phyloP scores from a whole-genome alignment of 2,113 vertebrate genomes.

The Atlantisia rogersi region DNA sequence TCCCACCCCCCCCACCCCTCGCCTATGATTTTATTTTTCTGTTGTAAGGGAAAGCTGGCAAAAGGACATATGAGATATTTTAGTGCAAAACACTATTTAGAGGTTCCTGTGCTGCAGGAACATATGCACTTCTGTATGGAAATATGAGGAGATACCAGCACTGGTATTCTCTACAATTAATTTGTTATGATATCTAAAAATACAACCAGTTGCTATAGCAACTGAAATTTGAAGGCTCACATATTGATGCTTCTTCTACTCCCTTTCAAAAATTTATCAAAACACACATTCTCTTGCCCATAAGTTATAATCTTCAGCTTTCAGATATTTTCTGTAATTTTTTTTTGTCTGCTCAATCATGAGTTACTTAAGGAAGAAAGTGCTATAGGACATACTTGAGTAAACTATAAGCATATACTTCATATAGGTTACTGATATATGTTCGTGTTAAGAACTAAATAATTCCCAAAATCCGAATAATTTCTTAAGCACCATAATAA shows the following conservation, averaged over 20 bases:
- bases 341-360: background rate
- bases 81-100: background rate
- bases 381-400: background rate
- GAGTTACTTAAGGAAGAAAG: background rate
- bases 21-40: no score
- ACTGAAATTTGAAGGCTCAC: slow-evolving; percentile 7
- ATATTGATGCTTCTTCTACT: slow-evolving; percentile 2
- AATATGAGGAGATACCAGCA: background rate
- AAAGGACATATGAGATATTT: background rate
- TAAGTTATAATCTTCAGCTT: background rate
- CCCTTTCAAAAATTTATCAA: slow-evolving; percentile 13
- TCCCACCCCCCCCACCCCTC: no score
- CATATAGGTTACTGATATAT: background rate
- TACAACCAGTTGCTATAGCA: slow-evolving; percentile 61
- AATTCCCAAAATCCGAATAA: background rate
- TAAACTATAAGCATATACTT: background rate
- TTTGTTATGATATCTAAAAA: slow-evolving; percentile 54
- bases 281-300: background rate
- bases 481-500: background rate
- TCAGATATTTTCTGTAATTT: background rate
- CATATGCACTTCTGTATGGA: background rate
- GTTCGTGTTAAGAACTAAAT: background rate
- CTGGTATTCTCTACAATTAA: background rate
- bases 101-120: background rate
- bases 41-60: background rate